These are phyloP conservation scores for Gallinago nigripennis DNA, from an alignment of 2,797 vertebrate genomes.

Conservation along the genomic window DNA sequence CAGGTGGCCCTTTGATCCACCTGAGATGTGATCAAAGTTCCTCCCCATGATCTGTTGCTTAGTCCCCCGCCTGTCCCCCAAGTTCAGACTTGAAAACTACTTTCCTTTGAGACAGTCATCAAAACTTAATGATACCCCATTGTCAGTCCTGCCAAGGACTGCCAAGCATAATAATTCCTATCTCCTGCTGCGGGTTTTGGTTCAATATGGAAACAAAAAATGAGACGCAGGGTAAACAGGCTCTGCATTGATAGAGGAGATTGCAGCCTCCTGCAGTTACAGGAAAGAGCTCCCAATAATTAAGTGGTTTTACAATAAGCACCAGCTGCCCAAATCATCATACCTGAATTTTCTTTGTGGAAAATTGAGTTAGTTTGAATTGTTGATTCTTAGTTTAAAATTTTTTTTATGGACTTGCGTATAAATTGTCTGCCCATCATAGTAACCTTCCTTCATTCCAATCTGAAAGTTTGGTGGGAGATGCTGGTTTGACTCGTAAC, in stretches of 20 bases:
- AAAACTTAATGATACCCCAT: conserved; percentile 13
- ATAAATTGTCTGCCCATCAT: neutral
- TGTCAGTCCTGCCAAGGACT: neutral
- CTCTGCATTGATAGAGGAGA: neutral
- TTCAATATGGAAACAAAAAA: neutral
- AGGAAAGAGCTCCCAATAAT: neutral
- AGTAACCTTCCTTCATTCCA: neutral
- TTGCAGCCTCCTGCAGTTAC: neutral
- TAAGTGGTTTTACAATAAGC: neutral
- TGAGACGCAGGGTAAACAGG: neutral
- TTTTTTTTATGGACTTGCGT: neutral
- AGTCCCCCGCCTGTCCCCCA: neutral
- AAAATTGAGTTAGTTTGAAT: neutral
- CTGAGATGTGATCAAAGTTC: conserved; percentile 32
- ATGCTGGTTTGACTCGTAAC: neutral
- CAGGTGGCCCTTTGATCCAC: conserved; percentile 48
- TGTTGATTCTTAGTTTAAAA: neutral
- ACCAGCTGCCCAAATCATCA: neutral
- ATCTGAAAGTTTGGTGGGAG: neutral
- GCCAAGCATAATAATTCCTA: conserved; percentile 36
- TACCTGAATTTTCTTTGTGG: neutral
- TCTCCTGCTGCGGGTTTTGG: conserved; percentile 18
- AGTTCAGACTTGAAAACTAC: conserved; percentile 14
- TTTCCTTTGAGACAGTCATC: conserved; percentile 23
- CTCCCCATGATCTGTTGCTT: neutral